Conservation (phyloP, 2,888 invertebrate species). For the Odontomyia ornata region DNA sequence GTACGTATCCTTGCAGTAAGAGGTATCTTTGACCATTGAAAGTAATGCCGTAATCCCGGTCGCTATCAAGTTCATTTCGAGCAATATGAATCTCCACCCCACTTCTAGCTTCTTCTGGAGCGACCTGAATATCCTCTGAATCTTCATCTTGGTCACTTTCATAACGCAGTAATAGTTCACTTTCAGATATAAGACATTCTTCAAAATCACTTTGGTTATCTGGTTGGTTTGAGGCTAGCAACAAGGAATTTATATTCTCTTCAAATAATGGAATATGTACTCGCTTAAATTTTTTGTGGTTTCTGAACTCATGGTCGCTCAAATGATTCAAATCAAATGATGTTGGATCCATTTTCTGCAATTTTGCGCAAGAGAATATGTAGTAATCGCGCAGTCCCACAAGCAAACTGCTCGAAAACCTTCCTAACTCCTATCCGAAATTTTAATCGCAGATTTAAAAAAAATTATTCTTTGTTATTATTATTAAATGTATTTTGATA, state of each 20-base stretch:
- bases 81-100: too few relatives aligned
- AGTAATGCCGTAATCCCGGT: conserved; percentile 3
- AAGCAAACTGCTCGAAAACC: too few relatives aligned
- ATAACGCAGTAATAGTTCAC: not conserved
- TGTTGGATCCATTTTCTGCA: not conserved
- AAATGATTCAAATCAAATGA: not conserved
- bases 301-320: too few relatives aligned
- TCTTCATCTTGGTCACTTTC: not conserved
- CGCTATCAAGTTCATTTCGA: not conserved
- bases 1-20: not conserved
- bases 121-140: not conserved
- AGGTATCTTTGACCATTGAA: conserved; percentile 4
- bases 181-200: not conserved
- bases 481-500: too few relatives aligned
- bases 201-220: not conserved
- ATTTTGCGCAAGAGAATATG: not conserved
- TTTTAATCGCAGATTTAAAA: too few relatives aligned
- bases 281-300: not conserved
- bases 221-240: not conserved
- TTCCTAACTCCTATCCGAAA: too few relatives aligned
- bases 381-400: too few relatives aligned
- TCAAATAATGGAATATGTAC: not conserved
- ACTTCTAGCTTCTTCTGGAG: too few relatives aligned
- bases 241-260: not conserved
- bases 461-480: too few relatives aligned